phyloP scores from a whole-genome alignment of 2,113 vertebrate genomes.

The Carlito syrichta region DNA sequence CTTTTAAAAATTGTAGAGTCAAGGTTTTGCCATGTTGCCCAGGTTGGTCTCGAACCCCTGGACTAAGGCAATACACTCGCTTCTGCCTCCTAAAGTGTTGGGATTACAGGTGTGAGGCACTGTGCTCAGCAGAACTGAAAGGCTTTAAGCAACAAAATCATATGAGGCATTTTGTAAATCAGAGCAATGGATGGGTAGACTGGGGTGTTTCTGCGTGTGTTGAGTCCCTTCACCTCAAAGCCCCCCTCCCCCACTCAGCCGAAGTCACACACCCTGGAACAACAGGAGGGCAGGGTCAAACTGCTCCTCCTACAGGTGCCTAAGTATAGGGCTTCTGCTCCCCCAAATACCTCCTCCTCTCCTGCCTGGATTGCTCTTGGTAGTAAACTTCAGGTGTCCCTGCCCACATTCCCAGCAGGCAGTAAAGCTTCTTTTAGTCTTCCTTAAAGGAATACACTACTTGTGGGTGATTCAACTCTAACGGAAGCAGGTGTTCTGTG shows the following conservation, averaged over 20 bases:
- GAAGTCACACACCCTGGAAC: not conserved
- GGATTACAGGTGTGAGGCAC: no score
- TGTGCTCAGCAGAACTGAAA: not conserved
- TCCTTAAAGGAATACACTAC: not conserved
- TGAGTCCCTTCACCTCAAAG: not conserved
- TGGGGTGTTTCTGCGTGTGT: not conserved
- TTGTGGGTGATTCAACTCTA: not conserved
- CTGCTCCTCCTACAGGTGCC: not conserved
- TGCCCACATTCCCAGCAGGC: not conserved
- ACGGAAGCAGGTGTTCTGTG: not conserved
- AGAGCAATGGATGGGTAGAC: not conserved
- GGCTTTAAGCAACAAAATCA: not conserved
- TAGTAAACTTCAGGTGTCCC: not conserved
- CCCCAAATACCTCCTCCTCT: no score
- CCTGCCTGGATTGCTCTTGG: not conserved
- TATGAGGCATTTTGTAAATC: not conserved
- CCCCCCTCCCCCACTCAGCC: not conserved
- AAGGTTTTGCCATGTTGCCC: no score
- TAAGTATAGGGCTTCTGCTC: not conserved
- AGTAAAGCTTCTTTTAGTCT: not conserved
- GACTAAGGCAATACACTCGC: no score
- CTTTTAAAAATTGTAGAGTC: no score
- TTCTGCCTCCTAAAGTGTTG: no score
- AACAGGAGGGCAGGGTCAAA: not conserved
- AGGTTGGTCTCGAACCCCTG: no score